Evolutionary conservation across 2,888 invertebrate species (phyloP).

Genomic region (Coecobrya sp.): DNA sequence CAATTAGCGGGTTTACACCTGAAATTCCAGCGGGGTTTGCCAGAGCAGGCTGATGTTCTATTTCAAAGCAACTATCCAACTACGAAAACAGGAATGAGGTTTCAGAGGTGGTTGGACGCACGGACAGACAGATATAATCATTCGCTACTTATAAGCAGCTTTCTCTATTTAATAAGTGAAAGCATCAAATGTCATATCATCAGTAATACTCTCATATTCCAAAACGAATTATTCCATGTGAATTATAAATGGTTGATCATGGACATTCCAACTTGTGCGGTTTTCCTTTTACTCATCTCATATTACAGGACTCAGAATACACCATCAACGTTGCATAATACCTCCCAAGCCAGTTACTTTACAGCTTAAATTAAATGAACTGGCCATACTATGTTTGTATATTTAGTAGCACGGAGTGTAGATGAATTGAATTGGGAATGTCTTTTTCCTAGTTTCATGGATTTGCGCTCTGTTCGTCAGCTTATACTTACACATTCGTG

Average conservation of each 20-base stretch:
- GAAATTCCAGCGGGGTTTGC: too few relatives aligned
- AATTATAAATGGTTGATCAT: conserved; percentile 43
- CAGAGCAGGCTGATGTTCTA: too few relatives aligned
- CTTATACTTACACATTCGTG: conserved; percentile 44
- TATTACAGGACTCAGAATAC: conserved; percentile 22
- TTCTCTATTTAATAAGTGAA: too few relatives aligned
- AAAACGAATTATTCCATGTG: conserved; percentile 22
- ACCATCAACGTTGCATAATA: conserved; percentile 35
- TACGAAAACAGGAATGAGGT: too few relatives aligned
- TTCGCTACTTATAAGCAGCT: too few relatives aligned
- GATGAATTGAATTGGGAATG: conserved; percentile 20
- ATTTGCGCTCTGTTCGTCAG: conserved; percentile 2
- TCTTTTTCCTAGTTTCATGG: conserved; percentile 38
- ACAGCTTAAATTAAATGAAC: conserved; percentile 45
- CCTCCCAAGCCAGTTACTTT: conserved; percentile 51
- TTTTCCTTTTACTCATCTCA: not conserved
- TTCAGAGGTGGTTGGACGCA: too few relatives aligned
- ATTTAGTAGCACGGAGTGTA: not conserved
- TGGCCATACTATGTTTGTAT: conserved; percentile 25
- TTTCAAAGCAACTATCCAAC: too few relatives aligned
- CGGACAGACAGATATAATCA: too few relatives aligned
- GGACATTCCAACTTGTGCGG: conserved; percentile 14
- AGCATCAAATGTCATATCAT: not conserved
- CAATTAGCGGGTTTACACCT: too few relatives aligned
- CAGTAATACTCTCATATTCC: conserved; percentile 17